Conservation (phyloP, 2,888 invertebrate genomes). For the Pristionchus entomophagus region DNA sequence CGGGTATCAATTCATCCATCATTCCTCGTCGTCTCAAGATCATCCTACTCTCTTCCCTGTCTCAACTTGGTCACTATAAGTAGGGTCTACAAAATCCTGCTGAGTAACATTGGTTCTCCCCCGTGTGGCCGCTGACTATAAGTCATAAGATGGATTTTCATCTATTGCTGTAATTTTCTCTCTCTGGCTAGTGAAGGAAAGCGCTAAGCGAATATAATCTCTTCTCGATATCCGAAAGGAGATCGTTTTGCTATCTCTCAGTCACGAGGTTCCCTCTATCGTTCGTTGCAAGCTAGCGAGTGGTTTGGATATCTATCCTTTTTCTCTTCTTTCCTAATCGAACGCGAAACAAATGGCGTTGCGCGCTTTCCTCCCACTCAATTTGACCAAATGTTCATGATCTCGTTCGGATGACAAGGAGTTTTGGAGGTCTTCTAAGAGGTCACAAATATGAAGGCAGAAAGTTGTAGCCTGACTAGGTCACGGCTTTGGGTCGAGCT, state of each 20-base stretch:
- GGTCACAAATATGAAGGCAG: neutral
- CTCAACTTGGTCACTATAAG: no score
- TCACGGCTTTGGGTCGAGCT: neutral
- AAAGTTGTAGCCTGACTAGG: neutral
- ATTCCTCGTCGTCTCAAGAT: neutral
- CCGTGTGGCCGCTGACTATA: no score
- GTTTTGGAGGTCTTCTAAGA: neutral
- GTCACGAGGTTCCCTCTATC: neutral
- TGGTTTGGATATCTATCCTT: conserved; percentile 16
- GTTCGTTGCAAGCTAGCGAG: neutral
- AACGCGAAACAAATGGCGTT: neutral
- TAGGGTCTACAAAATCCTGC: no score
- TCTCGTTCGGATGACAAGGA: neutral
- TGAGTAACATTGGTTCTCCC: no score
- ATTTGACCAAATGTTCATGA: neutral
- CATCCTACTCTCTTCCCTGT: neutral
- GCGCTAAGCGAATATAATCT: neutral
- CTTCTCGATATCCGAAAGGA: neutral
- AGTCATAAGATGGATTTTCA: no score
- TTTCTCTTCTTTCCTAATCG: neutral
- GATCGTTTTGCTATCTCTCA: neutral
- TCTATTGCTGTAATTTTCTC: no score
- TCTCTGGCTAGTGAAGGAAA: neutral
- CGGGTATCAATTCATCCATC: neutral
- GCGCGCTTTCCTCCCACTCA: conserved; percentile 6